Evolutionary conservation across 2,113 vertebrate genomes (phyloP), one percentile per base, ranked within the genome.

Genomic region (Chrysochloris asiatica): DNA sequence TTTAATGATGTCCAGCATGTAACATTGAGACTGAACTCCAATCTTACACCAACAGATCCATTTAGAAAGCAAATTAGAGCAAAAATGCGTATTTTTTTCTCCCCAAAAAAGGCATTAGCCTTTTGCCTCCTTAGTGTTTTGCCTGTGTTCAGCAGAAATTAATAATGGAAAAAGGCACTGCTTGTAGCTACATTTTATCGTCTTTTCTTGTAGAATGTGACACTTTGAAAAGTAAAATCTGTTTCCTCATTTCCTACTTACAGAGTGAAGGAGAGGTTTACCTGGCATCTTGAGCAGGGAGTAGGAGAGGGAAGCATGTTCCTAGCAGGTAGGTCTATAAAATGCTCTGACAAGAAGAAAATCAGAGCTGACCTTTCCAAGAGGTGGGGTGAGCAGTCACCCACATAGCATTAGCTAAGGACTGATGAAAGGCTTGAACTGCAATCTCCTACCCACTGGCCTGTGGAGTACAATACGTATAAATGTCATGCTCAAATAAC

Each of bases 41-140:
- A 61, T n/a, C 48, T 61, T 54, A 47, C 5, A 54, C 45, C 21
- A 92, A 88, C 38, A 13, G 7, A 28, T 85, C 22, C 22, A 14
- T 89, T 87, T 78, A 78, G 48, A 89, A 94, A 77, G 38, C 59
- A 95, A 87, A 69, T 79, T 71, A 48, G 82, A 89, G 30, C 41
- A 94, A 28, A 14, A 54, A 43, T 47, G 6, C 28, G 28, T 61
- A 77, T 80, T 73, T 77, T 65, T 33, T 59, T 5, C 24, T 59
- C 26, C 54, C 50, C 30, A 77, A 93, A 30, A 28, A 47, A 77
- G n/a, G 30, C 89, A 90, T 82, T 82, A 76, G 7, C 69, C 26
- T 85, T 95, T 86, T 87, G 3, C 19, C 4, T 61, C 28, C 45
- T 80, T 8, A 6, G 50, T 65, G n/a, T 89, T 92, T 93, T 88